Evolutionary conservation across 2,113 vertebrate genomes (phyloP).

Genomic region (Chionomys nivalis): DNA sequence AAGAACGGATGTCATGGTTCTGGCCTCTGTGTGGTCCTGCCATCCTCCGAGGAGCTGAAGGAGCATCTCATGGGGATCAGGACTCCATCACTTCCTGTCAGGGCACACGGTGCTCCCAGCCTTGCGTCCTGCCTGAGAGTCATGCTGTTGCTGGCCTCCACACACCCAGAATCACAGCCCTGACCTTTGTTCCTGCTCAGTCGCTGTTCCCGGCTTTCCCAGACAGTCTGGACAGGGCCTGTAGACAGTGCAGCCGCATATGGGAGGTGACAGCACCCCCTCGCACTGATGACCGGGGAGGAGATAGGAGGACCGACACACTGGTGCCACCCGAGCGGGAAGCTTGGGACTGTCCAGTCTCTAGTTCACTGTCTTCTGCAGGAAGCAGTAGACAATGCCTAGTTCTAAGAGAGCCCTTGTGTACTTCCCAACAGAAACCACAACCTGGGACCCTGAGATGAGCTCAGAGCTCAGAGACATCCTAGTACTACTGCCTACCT

Average conservation of each 20-base stretch:
- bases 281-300: neutral
- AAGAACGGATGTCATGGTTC: too few species aligned
- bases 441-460: constrained; percentile 42
- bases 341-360: neutral
- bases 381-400: rapidly evolving
- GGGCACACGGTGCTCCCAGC: neutral
- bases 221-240: neutral
- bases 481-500: constrained; percentile 91
- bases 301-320: neutral
- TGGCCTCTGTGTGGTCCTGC: too few species aligned
- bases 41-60: neutral
- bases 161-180: neutral
- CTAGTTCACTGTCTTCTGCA: neutral
- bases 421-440: rapidly evolving
- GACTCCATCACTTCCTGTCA: neutral
- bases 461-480: constrained; percentile 86
- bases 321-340: neutral
- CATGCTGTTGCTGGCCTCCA: neutral
- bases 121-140: neutral
- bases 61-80: neutral
- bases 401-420: neutral
- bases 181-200: neutral
- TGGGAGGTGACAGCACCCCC: neutral
- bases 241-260: neutral
- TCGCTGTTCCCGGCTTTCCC: neutral